phyloP scores from a whole-genome alignment of 2,888 invertebrate species.

The Thereva unica region DNA sequence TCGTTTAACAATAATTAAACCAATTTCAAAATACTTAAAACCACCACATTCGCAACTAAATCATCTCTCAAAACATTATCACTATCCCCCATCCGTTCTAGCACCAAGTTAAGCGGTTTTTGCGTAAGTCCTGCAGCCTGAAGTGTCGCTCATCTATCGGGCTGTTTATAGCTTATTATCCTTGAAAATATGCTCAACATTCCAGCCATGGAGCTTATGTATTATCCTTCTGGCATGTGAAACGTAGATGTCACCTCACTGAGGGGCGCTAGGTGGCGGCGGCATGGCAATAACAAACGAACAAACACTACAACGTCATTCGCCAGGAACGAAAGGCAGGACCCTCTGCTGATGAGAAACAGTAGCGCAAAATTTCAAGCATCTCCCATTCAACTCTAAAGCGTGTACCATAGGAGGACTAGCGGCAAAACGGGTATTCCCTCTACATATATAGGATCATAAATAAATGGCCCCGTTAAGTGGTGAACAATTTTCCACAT shows the following conservation, averaged over 20 bases:
- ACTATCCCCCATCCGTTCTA: too few species aligned
- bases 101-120: too few species aligned
- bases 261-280: neutral
- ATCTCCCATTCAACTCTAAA: neutral
- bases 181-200: neutral
- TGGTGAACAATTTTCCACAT: conserved; percentile 44
- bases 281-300: conserved; percentile 4
- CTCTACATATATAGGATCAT: conserved; percentile 32
- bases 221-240: neutral
- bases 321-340: conserved; percentile 4
- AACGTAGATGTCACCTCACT: too few species aligned
- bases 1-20: too few species aligned
- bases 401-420: neutral
- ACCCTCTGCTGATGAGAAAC: neutral
- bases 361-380: conserved; percentile 5
- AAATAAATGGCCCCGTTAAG: conserved; percentile 42
- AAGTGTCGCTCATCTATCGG: neutral
- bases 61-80: too few species aligned
- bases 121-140: too few species aligned
- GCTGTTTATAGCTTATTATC: conserved; percentile 6
- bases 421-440: neutral
- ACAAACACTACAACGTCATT: conserved; percentile 15
- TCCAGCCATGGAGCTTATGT: neutral
- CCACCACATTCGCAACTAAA: too few species aligned
- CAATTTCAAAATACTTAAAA: too few species aligned